Conservation (phyloP, 2,113 vertebrate genomes). For the Chamaea fasciata region DNA sequence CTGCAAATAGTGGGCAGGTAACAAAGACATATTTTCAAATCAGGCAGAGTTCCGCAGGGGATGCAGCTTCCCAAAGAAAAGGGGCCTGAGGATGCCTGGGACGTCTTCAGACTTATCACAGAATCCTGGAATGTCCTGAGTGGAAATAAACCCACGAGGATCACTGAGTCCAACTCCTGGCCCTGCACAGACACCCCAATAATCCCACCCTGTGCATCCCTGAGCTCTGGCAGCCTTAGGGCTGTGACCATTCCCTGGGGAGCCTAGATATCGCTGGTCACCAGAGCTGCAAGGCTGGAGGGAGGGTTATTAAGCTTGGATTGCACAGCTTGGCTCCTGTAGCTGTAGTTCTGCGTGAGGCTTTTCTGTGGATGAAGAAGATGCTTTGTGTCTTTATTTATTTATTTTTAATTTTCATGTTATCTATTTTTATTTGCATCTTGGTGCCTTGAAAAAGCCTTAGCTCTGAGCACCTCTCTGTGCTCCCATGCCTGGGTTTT, state of each 20-base stretch:
- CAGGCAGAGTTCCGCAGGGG: background rate
- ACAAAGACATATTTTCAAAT: background rate
- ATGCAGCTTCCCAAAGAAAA: background rate
- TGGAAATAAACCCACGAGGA: background rate
- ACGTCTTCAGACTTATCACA: background rate
- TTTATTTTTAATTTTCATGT: background rate
- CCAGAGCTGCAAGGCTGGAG: background rate
- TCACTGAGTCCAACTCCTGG: background rate
- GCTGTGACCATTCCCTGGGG: background rate
- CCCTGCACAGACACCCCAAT: background rate
- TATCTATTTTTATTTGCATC: background rate
- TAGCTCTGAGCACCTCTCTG: background rate
- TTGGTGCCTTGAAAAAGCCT: background rate
- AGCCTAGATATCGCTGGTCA: background rate
- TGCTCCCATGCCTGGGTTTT: background rate
- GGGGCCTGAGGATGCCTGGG: background rate
- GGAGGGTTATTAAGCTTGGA: background rate
- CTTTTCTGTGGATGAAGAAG: background rate
- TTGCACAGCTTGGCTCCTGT: background rate
- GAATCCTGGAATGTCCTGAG: background rate
- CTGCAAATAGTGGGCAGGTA: background rate
- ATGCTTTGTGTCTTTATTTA: background rate
- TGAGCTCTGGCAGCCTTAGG: background rate
- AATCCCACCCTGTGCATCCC: background rate
- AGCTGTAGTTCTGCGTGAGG: background rate